A percentile compares a stretch with the other conserved stretches of the same genome.
phyloP scores from a whole-genome alignment of 1,140 invertebrate species.

The Centruroides sculpturatus region DNA sequence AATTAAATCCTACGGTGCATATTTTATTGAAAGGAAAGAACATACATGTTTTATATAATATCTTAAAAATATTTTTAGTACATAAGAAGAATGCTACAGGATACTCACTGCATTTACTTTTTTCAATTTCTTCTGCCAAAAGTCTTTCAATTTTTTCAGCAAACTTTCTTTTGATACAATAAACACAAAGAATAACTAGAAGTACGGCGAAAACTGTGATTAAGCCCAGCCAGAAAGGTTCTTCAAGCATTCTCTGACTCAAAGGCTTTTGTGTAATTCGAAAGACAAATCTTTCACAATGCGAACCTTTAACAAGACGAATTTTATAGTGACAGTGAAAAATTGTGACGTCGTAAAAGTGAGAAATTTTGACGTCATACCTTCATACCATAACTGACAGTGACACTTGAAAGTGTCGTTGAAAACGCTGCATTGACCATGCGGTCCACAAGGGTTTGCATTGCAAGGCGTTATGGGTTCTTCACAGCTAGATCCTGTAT shows the following conservation, averaged over 20 bases:
- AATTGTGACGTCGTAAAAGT: too few relatives aligned
- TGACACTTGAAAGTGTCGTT: constrained; percentile 45
- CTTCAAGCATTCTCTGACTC: constrained; percentile 57
- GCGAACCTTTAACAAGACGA: constrained; percentile 26
- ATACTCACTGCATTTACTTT: constrained; percentile 24
- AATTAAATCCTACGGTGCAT: too few relatives aligned
- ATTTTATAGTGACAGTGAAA: background rate
- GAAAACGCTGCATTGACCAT: constrained; percentile 42
- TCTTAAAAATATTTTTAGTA: too few relatives aligned
- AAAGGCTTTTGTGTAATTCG: constrained; percentile 50
- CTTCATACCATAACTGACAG: constrained; percentile 57
- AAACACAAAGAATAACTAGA: constrained; percentile 52
- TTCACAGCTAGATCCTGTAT: constrained; percentile 43
- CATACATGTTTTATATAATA: too few relatives aligned
- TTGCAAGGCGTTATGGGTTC: constrained; percentile 48
- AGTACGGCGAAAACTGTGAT: constrained; percentile 61
- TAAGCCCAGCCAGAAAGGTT: constrained; percentile 68
- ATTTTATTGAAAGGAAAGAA: too few relatives aligned
- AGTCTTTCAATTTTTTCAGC: constrained; percentile 67
- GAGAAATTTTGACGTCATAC: constrained; percentile 21
- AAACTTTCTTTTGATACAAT: constrained; percentile 64
- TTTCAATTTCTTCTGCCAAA: constrained; percentile 56
- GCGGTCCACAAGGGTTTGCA: constrained; percentile 45
- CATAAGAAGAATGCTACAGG: too few relatives aligned
- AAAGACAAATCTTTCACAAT: constrained; percentile 44